Evolutionary conservation across 1,140 invertebrate genomes (phyloP).

Genomic region (Drosophila funebris): DNA sequence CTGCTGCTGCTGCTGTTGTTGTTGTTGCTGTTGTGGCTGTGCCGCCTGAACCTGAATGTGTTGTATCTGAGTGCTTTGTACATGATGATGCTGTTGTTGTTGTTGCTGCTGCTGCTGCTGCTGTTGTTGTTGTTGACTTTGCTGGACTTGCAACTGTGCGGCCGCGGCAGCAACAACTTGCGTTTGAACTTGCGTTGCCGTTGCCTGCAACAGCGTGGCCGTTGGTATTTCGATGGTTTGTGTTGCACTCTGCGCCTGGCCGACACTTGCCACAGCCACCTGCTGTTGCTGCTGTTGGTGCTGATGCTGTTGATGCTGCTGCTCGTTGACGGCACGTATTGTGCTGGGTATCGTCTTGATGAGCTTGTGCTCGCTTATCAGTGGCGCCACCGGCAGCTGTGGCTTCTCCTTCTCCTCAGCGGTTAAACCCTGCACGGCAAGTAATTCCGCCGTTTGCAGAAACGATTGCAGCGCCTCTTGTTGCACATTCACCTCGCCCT

Average conservation of each 20-base stretch:
- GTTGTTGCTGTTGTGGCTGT: conserved; percentile 55
- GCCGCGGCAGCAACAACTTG: conserved; percentile 60
- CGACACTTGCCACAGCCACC: conserved; percentile 36
- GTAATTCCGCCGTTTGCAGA: conserved; percentile 93
- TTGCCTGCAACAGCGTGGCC: conserved; percentile 71
- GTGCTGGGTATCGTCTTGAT: conserved; percentile 83
- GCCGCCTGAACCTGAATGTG: conserved; percentile 72
- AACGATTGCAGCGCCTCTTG: conserved; percentile 94
- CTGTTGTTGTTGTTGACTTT: conserved; percentile 45
- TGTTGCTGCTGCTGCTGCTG: conserved; percentile 52
- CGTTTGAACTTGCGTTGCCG: conserved; percentile 66
- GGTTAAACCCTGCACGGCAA: conserved; percentile 94
- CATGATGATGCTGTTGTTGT: conserved; percentile 65
- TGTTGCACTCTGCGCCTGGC: conserved; percentile 57
- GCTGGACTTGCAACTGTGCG: conserved; percentile 52
- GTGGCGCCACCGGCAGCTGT: conserved; percentile 66
- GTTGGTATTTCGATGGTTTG: conserved; percentile 81
- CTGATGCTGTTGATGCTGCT: conserved; percentile 55
- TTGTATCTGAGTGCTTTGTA: conserved; percentile 75
- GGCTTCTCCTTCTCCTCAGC: conserved; percentile 84
- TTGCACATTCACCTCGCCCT: conserved; percentile 95
- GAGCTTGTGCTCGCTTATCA: conserved; percentile 80
- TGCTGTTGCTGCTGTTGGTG: conserved; percentile 48
- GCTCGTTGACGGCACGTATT: conserved; percentile 76
- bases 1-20: conserved; percentile 39